Base-by-base conservation (phyloP, 2,797 vertebrate genomes). In the Catostomus latipinnis region DNA sequence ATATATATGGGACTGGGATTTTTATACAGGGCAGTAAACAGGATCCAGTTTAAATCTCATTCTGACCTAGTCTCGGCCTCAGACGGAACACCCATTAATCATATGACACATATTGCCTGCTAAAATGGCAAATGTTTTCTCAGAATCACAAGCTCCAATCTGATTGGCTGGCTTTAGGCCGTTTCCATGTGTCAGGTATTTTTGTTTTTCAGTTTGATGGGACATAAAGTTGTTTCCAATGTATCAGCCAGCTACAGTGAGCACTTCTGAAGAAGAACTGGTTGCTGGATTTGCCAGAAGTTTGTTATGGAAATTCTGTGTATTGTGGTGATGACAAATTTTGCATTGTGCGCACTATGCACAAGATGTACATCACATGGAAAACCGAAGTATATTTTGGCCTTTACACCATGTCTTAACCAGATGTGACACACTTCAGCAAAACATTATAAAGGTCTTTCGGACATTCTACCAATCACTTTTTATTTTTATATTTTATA, bases 1-100 rank as follows among this genome's bases (percentile, higher is more conserved):
- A 54, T 77, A 77, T 6, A 77, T 77, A 50, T 1, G 13, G 45
- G 13, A 69, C 60, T 69, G 43, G 46, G 45, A 9, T 12, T 13
- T 50, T 13, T 48, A 43, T 53, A 1, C 0, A 34, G 13, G 46
- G 6, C 1, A 34, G 11, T 13, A 34, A 76, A 66, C 48, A n/a
- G 43, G 11, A 9, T 48, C 14, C 5, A 18, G 13, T 50, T 43
- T 8, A 14, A 10, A 67, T 5, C 1, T 68, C 4, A 2, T 2
- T 57, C 9, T 9, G 52, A 11, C 34, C 52, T 71, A 56, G 68
- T 53, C 13, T 56, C 52, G 43, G 14, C 34, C 34, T 58, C 14
- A 12, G 0, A 58, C 57, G n/a, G 61, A 22, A 22, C 43, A 18
- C 6, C 22, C 22, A 13, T 62, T 6, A n/a, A 4, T n/a, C 34